These are phyloP conservation scores for Salpingus planirostris DNA, from an alignment of 2,888 invertebrate species.

Conservation along the genomic window DNA sequence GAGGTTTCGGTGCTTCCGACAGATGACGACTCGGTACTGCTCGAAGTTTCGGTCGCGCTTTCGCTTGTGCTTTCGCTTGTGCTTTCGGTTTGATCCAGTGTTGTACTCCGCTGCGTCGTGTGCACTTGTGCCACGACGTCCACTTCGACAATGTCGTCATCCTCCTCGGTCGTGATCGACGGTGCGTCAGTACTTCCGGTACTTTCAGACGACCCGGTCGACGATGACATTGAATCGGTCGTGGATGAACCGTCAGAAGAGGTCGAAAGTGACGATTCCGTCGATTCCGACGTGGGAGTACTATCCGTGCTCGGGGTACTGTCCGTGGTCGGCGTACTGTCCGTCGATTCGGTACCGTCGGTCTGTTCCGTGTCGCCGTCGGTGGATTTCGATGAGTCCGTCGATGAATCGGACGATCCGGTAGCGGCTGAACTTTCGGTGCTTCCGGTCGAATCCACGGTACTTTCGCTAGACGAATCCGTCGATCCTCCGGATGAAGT, in stretches of 20 bases:
- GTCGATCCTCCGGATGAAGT: too few species aligned
- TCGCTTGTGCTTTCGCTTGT: slow-evolving; percentile 9
- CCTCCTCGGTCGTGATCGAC: too few species aligned
- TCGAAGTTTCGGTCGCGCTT: slow-evolving; percentile 2
- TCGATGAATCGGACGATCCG: not conserved
- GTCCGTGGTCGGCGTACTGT: slow-evolving; percentile 7
- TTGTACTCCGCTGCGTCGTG: too few species aligned
- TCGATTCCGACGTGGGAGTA: not conserved
- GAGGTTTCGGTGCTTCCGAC: slow-evolving; percentile 3
- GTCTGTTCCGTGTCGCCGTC: too few species aligned
- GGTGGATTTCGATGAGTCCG: too few species aligned
- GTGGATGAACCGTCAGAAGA: slow-evolving; percentile 11
- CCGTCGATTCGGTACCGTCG: slow-evolving; percentile 1
- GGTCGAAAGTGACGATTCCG: slow-evolving; percentile 9
- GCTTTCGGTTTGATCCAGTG: too few species aligned
- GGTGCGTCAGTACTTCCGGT: not conserved
- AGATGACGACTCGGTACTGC: slow-evolving; percentile 13
- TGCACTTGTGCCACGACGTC: too few species aligned
- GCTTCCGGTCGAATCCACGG: too few species aligned
- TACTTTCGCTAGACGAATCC: too few species aligned
- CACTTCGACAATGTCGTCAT: too few species aligned
- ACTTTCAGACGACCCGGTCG: not conserved
- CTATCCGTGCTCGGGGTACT: slow-evolving; percentile 2
- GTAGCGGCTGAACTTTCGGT: not conserved
- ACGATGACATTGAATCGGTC: not conserved